Conservation (phyloP, 2,888 invertebrate genomes). For the Eilema depressum region DNA sequence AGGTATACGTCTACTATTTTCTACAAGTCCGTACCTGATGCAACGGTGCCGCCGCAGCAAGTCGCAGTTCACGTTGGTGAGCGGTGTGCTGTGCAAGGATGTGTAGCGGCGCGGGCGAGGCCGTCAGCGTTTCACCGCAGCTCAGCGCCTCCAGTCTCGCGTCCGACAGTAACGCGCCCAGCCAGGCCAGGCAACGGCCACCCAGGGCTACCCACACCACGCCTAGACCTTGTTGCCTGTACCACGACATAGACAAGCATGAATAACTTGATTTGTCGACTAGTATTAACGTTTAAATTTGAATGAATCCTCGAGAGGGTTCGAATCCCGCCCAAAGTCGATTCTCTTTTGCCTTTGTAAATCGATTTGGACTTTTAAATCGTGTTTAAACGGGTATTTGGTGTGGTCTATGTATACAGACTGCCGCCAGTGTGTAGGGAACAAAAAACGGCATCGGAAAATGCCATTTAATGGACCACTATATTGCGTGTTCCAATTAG, state of each 20-base stretch:
- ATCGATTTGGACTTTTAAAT: too few relatives aligned
- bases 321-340: too few relatives aligned
- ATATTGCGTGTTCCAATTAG: too few relatives aligned
- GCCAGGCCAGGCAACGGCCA: constrained; percentile 92
- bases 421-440: too few relatives aligned
- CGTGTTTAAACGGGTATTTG: too few relatives aligned
- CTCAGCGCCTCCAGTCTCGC: constrained; percentile 90
- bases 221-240: constrained; percentile 94
- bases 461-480: too few relatives aligned
- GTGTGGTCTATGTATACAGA: too few relatives aligned
- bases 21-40: constrained; percentile 85
- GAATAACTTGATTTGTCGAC: background rate
- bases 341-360: too few relatives aligned
- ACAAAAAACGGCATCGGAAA: too few relatives aligned
- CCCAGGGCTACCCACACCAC: constrained; percentile 96
- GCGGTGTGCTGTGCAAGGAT: constrained; percentile 89
- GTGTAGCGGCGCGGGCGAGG: constrained; percentile 88
- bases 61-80: constrained; percentile 90
- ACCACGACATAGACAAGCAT: background rate
- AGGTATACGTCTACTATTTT: too few relatives aligned
- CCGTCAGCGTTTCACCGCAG: constrained; percentile 53
- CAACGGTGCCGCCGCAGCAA: constrained; percentile 90
- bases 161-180: constrained; percentile 91
- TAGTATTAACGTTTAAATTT: too few relatives aligned
- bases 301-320: too few relatives aligned